Evolutionary conservation across 2,888 invertebrate species (phyloP).

Genomic region (Zootermopsis nevadensis): DNA sequence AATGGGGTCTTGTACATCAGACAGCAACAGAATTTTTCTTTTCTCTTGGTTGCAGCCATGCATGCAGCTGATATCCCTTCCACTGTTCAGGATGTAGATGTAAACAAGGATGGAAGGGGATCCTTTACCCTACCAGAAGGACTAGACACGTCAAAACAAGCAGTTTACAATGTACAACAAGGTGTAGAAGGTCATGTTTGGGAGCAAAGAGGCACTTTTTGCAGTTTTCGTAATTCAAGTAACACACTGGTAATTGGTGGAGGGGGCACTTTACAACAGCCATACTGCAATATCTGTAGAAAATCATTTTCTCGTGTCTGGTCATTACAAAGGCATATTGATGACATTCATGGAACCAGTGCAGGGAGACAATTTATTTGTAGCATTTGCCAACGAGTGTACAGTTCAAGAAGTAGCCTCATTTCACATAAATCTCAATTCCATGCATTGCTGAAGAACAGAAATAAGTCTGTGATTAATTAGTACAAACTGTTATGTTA

Average conservation of each 20-base stretch:
- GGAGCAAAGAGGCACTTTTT: neutral
- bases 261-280: neutral
- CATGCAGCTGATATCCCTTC: conserved; percentile 1
- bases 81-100: conserved; percentile 3
- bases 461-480: neutral
- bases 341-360: conserved; percentile 47
- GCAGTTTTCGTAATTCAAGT: neutral
- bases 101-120: conserved; percentile 7
- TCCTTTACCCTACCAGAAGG: neutral
- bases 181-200: neutral
- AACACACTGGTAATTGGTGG: neutral
- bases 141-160: conserved; percentile 3
- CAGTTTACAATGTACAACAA: neutral
- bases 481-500: too few relatives aligned
- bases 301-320: conserved; percentile 50
- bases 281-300: conserved; percentile 41
- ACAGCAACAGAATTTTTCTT: conserved; percentile 11
- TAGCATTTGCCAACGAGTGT: conserved; percentile 33
- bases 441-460: conserved; percentile 23
- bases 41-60: conserved; percentile 12
- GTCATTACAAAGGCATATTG: conserved; percentile 50
- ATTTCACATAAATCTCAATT: conserved; percentile 48
- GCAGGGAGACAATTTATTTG: conserved; percentile 42
- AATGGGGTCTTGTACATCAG: neutral
- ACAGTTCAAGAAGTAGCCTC: conserved; percentile 44